Base-by-base conservation (phyloP, 2,888 invertebrate species). In the Erannis defoliaria region DNA sequence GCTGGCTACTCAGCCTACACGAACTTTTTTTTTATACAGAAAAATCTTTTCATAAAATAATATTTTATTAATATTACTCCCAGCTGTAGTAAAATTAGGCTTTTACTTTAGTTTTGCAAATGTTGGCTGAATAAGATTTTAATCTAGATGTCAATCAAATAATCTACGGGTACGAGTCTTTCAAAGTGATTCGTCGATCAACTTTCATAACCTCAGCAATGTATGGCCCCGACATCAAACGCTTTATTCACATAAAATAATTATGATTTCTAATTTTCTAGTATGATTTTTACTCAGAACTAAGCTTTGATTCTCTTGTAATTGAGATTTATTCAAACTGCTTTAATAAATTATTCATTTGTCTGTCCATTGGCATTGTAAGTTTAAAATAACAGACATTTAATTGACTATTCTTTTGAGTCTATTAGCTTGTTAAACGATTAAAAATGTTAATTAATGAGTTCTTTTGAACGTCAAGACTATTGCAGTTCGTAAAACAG, bases 131-230 rank as follows among this genome's bases (percentile, higher is more conserved):
- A 29, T 26, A 26, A 26, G 26, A 8, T 40, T 40, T 12, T 51
- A 16, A 38, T 51, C 38, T 31, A 23, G 4, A 10, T 29, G 40
- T 51, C 51, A 29, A 51, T 40, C 19, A 26, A 51, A 26, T 51
- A 51, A 5, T 51, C 40, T 14, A 16, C 10, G 18, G 9, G 18
- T 40, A 33, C 16, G 31, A n/a, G 18, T 46, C 16, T 40, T 26
- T 40, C 19, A 40, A 51, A 31, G 40, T 26, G 51, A 40, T 8
- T 40, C 40, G 40, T 51, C 40, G 29, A 51, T 40, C 51, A 51
- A 50, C 16, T n/a, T 8, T 40, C 26, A 51, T 19, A 31, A 29
- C 21, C 51, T 51, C 19, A 33, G 14, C 33, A n/a, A 29, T 31
- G 18, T 51, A 29, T 19, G 51, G 16, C 16, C n/a, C 29, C 9